Base-by-base conservation (phyloP, 2,113 vertebrate species). In the Saccopteryx leptura region DNA sequence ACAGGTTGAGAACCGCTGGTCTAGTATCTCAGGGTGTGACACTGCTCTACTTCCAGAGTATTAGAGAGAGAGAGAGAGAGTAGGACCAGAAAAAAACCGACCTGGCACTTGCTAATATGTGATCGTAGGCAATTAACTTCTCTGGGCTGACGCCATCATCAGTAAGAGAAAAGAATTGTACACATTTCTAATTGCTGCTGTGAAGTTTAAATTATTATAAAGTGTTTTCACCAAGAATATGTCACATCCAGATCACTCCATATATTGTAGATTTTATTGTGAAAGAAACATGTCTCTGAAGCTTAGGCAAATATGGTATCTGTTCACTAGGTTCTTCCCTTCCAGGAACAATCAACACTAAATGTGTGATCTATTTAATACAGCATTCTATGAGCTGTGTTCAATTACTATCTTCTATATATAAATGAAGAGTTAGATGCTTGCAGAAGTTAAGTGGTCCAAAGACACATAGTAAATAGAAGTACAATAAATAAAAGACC, bases 61-160 rank as follows among this genome's bases (percentile, higher is more conserved):
- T 52, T 72, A 78, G 80, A 58, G 71, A 50, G 39, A 86, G 39
- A 39, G 39, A 39, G 39, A 39, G 39, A 39, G 39, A 66, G 4
- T 63, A 50, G 54, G 13, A n/a, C 5, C 81, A 21, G 79, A 65
- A 89, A 83, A 4, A 93, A 78, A 72, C 7, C 58, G 52, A n/a
- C 2, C 12, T 80, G 39, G 10, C 66, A 21, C 23, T 48, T 13
- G 46, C 23, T 61, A 28, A 17, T 19, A 60, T 4, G 39, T 17
- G 4, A 75, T 83, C 65, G 24, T 10, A 13, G 31, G 76, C 52
- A 96, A 66, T 94, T 83, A 95, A 83, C 21, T 89, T 74, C 79
- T 87, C 26, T 74, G 46, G 19, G 31, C 75, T 58, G 31, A 58
- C 83, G 82, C 68, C 9, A 87, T 83, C 39, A 74, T 60, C 24